phyloP scores from a whole-genome alignment of 1,140 invertebrate genomes.

The Gonioctena quinquepunctata region DNA sequence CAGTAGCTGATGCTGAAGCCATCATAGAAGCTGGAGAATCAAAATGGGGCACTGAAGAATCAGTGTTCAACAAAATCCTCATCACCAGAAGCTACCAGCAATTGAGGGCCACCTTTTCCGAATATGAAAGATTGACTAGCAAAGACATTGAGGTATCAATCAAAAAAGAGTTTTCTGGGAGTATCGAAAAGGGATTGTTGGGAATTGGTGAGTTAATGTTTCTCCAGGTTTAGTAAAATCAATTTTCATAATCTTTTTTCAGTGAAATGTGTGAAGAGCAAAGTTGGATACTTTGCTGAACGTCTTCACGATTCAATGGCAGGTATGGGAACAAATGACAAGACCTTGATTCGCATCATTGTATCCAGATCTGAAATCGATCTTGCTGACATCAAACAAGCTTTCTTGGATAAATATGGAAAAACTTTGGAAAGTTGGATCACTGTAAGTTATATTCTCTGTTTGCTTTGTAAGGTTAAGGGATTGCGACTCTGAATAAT shows the following conservation, averaged over 20 bases:
- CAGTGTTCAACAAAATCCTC: slow-evolving; percentile 80
- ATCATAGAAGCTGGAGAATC: slow-evolving; percentile 75
- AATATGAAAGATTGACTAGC: slow-evolving; percentile 76
- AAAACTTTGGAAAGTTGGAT: slow-evolving; percentile 84
- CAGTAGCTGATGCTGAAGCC: slow-evolving; percentile 71
- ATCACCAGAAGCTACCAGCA: slow-evolving; percentile 81
- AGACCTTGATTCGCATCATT: slow-evolving; percentile 85
- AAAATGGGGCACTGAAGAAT: slow-evolving; percentile 87
- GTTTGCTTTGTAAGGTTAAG: background rate
- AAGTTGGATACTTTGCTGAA: slow-evolving; percentile 92
- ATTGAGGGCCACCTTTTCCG: slow-evolving; percentile 78
- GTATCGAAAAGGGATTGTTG: slow-evolving; percentile 80
- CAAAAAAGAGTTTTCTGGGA: slow-evolving; percentile 85
- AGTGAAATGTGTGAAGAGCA: slow-evolving; percentile 89
- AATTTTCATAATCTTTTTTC: slow-evolving; percentile 34
- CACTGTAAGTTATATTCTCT: slow-evolving; percentile 64
- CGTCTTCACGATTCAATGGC: slow-evolving; percentile 88
- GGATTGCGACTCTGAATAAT: background rate
- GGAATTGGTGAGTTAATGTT: slow-evolving; percentile 72
- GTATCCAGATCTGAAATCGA: slow-evolving; percentile 92
- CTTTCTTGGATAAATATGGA: slow-evolving; percentile 82
- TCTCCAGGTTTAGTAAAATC: background rate
- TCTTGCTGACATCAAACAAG: slow-evolving; percentile 87
- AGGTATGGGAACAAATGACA: slow-evolving; percentile 86
- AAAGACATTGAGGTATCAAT: slow-evolving; percentile 85